These are phyloP conservation scores for Phanerotoma sp. DNA, from an alignment of 2,888 invertebrate genomes.

Conservation along the genomic window DNA sequence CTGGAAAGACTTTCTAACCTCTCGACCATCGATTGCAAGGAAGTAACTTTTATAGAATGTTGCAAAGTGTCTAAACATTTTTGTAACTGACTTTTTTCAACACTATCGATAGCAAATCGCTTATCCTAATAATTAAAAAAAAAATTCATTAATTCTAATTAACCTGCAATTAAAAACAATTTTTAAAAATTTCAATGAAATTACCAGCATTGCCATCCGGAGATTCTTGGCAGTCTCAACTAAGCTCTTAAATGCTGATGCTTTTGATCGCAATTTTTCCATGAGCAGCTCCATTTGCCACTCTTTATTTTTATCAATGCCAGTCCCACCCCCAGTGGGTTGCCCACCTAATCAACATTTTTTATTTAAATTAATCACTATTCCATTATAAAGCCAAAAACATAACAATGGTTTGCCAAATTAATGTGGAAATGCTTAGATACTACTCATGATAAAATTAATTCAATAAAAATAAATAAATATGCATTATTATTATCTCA, in stretches of 20 bases:
- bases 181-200: background rate
- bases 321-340: constrained; percentile 39
- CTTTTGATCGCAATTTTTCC: constrained; percentile 87
- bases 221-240: constrained; percentile 86
- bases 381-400: too few species aligned
- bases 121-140: constrained; percentile 69
- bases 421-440: too few species aligned
- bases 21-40: constrained; percentile 88
- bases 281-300: constrained; percentile 86
- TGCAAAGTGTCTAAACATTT: constrained; percentile 90
- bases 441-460: too few species aligned
- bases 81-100: constrained; percentile 83
- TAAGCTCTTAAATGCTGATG: constrained; percentile 78
- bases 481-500: too few species aligned
- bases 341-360: too few species aligned
- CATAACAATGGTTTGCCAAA: too few species aligned
- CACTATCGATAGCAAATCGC: constrained; percentile 81
- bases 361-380: too few species aligned
- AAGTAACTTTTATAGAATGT: constrained; percentile 91
- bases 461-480: too few species aligned
- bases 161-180: background rate
- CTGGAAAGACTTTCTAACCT: constrained; percentile 87
- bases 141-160: constrained; percentile 2
- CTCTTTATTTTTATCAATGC: constrained; percentile 66
- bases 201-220: constrained; percentile 81